Percentiles rank a stretch among this genome's conserved stretches.
phyloP scores from a whole-genome alignment of 2,113 vertebrate genomes.

The Zosterops lateralis region DNA sequence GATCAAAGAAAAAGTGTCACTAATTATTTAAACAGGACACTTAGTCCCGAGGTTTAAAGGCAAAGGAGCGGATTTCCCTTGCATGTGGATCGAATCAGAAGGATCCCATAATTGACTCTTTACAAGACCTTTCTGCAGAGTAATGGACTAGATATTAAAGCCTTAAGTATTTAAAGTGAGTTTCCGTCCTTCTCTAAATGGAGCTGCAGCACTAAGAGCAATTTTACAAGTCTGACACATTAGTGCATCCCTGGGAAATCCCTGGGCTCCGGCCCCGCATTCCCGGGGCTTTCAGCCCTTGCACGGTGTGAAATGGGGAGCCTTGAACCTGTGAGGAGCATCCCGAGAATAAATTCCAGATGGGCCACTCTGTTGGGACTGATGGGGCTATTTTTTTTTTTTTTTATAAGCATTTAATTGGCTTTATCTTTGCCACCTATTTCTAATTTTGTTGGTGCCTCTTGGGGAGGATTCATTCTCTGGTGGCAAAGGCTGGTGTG shows the following conservation, averaged over 20 bases:
- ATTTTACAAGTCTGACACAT: constrained; percentile 95
- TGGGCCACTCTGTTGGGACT: constrained; percentile 72
- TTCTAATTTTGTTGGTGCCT: background rate
- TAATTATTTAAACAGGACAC: constrained; percentile 87
- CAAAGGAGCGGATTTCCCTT: constrained; percentile 81
- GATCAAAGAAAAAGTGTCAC: constrained; percentile 88
- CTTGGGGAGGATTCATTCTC: background rate
- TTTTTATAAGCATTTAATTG: background rate
- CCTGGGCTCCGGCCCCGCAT: constrained; percentile 75
- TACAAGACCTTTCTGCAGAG: constrained; percentile 90
- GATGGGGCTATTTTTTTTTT: background rate
- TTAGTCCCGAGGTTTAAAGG: constrained; percentile 77
- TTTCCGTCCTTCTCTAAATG: constrained; percentile 86
- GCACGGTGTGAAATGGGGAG: constrained; percentile 78
- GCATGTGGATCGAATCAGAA: constrained; percentile 99
- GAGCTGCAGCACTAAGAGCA: constrained; percentile 80
- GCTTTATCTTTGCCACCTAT: constrained; percentile 20
- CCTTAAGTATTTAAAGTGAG: constrained; percentile 91
- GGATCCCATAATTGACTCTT: constrained; percentile 98
- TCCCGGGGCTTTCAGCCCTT: constrained; percentile 80
- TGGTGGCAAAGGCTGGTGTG: background rate
- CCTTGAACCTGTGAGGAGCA: constrained; percentile 75
- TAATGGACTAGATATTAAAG: constrained; percentile 99
- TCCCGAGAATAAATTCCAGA: constrained; percentile 89
- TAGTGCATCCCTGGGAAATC: constrained; percentile 83